Conservation (phyloP, 2,797 vertebrate species). For the Syngnathus rostellatus region DNA sequence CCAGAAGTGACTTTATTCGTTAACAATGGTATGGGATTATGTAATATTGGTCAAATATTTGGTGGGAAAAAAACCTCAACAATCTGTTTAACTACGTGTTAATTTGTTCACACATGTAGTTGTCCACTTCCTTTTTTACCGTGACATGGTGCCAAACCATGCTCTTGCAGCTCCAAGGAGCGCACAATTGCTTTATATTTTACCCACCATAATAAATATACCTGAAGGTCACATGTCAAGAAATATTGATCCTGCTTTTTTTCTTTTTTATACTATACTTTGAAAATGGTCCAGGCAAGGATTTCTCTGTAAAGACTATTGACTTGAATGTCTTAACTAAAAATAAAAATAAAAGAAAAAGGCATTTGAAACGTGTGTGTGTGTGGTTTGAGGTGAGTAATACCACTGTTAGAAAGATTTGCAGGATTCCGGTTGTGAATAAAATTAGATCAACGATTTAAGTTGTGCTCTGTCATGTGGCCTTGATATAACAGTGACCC, state of each 20-base stretch:
- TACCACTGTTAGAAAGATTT: slow-evolving; percentile 20
- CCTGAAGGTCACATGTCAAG: slow-evolving; percentile 5
- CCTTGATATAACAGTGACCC: background rate
- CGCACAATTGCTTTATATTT: background rate
- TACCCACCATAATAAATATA: slow-evolving; percentile 7
- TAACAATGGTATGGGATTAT: background rate
- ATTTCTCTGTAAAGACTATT: background rate
- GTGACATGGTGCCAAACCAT: slow-evolving; percentile 32
- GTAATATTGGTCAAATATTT: background rate
- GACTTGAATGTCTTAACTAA: background rate
- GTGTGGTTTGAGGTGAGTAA: background rate
- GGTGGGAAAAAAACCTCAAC: background rate
- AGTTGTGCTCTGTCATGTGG: slow-evolving; percentile 3
- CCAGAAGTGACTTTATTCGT: background rate
- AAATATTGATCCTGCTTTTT: slow-evolving; percentile 1
- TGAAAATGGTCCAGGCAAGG: slow-evolving; percentile 1
- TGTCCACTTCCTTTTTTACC: slow-evolving; percentile 32
- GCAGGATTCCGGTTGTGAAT: background rate
- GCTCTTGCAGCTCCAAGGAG: slow-evolving; percentile 16
- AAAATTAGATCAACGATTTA: slow-evolving; percentile 19
- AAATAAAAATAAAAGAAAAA: background rate
- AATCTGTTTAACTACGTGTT: background rate
- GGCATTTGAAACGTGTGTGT: too few species aligned
- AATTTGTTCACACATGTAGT: slow-evolving; percentile 20
- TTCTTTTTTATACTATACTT: background rate